phyloP scores from a whole-genome alignment of 2,113 vertebrate genomes.

The Apeltes quadracus region DNA sequence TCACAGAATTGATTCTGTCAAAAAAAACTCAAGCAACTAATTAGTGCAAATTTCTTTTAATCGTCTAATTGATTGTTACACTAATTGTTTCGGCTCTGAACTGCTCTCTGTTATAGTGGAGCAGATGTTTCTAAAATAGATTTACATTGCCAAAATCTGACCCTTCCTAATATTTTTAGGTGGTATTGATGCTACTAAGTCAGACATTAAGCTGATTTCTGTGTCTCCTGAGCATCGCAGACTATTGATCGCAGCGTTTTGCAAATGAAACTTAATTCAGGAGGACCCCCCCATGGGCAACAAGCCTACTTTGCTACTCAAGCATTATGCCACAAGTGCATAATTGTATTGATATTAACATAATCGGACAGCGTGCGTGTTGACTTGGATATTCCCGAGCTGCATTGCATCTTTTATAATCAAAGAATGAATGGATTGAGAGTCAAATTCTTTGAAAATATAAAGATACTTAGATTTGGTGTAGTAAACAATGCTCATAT shows the following conservation, averaged over 20 bases:
- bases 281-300: conserved; percentile 68
- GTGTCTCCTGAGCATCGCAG: conserved; percentile 34
- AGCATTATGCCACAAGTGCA: conserved; percentile 74
- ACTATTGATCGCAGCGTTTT: conserved; percentile 58
- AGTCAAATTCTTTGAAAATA: background rate
- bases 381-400: conserved; percentile 74
- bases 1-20: background rate
- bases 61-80: background rate
- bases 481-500: background rate
- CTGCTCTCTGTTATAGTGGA: background rate
- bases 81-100: background rate
- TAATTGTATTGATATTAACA: conserved; percentile 82
- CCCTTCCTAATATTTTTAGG: conserved; percentile 13
- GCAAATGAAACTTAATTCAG: conserved; percentile 52
- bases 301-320: conserved; percentile 70
- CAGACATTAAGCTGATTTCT: conserved; percentile 30
- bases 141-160: conserved; percentile 8
- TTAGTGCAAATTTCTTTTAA: background rate
- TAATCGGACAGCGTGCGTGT: conserved; percentile 77
- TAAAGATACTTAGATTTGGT: background rate
- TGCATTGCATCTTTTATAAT: conserved; percentile 57
- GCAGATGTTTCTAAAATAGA: conserved; percentile 1
- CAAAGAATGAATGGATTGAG: background rate
- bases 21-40: background rate
- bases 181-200: conserved; percentile 45